Conservation (phyloP, 2,113 vertebrate genomes). For the Alethe castanea region DNA sequence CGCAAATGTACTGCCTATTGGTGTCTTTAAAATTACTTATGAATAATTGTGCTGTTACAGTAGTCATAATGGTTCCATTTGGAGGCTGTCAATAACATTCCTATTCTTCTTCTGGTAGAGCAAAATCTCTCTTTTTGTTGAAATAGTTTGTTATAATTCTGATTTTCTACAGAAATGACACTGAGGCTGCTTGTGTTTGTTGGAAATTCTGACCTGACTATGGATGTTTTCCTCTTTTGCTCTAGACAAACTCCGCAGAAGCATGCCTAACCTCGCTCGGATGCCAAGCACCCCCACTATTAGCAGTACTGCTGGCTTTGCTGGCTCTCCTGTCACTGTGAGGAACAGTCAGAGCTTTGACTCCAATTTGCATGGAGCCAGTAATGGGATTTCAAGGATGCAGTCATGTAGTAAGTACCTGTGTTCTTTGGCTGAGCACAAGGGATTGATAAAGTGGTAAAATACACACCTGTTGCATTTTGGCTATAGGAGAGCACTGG, state of each 20-base stretch:
- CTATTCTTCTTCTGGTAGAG: not conserved
- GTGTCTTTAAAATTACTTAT: not conserved
- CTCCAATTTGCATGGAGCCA: conserved; percentile 82
- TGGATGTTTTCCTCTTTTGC: not conserved
- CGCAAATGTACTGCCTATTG: fast-evolving
- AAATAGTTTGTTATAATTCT: no score
- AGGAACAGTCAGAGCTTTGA: conserved; percentile 96
- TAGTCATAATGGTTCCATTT: not conserved
- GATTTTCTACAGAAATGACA: no score
- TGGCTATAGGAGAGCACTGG: no score
- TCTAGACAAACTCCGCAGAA: conserved; percentile 92
- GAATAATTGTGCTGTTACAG: not conserved
- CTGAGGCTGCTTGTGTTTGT: not conserved
- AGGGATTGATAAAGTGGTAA: not conserved
- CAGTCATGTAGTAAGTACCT: conserved; percentile 89
- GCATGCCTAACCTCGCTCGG: conserved; percentile 94
- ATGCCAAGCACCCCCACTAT: conserved; percentile 79
- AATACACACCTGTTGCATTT: not conserved
- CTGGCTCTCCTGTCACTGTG: conserved; percentile 80
- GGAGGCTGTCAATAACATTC: not conserved
- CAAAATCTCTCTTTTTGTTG: no score
- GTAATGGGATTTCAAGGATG: conserved; percentile 85
- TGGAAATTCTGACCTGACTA: not conserved
- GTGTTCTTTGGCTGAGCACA: fast-evolving
- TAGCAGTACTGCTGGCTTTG: conserved; percentile 70